Evolutionary conservation across 1,140 invertebrate species (phyloP), one percentile per base, ranked within the genome.

Genomic region (Euschistus heros): DNA sequence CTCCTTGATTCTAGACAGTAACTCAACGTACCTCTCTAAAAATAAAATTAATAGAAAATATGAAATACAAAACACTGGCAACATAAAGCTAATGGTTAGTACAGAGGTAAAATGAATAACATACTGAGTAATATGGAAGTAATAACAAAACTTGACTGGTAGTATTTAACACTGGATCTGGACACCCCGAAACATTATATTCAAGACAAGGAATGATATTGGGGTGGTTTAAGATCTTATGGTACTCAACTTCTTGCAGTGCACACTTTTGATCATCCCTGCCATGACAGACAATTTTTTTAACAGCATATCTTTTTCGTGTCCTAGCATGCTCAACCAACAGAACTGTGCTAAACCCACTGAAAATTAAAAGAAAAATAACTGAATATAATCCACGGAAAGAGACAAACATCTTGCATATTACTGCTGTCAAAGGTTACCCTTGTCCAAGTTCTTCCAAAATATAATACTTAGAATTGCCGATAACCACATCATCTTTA

Each of bases 281-380:
- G 62, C 84, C 83, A 75, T 92, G 88, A 73, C 88, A 91, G 50
- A 82, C 80, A 52, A 93, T 90, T 71, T 87, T 81, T 77, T 94
- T 94, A 44, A 92, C 74, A 14, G 90, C 91, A 80, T 83, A 92
- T 64, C 81, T 78, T 67, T 85, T 84, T 69, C 83, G 83, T 13
- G 81, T 86, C n/a, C 76, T 65, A n/a, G 76, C 70, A 76, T 91
- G 86, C 74, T 92, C 86, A 2, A 88, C 84, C 67, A 93, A 76
- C 70, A 87, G 84, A 63, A 94, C 88, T 66, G 84, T 84, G 73
- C 89, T 92, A 72, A 93, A 93, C 20, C 90, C 91, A 26, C 91
- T 92, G 73, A 66, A 82, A 79, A 70, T 64, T 71, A 71, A 54
- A 66, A 64, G 46, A 64, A 63, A 67, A 72, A 67, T 59, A 65